phyloP scores from a whole-genome alignment of 1,140 invertebrate genomes.

The Diuraphis noxia region DNA sequence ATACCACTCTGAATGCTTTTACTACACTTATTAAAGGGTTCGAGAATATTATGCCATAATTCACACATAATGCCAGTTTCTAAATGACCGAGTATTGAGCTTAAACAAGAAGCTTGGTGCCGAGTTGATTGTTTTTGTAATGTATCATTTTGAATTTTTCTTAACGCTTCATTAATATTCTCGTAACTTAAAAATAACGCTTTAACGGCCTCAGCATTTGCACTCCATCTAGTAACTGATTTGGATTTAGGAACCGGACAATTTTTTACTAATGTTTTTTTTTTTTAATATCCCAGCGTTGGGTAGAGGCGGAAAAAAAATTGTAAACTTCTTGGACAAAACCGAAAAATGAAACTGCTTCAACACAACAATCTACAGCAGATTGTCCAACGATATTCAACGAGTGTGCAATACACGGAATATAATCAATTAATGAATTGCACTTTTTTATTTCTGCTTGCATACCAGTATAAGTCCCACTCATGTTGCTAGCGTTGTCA shows the following conservation, averaged over 20 bases:
- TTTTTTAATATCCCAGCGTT: constrained; percentile 17
- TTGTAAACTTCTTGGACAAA: constrained; percentile 41
- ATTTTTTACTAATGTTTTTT: background rate
- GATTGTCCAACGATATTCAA: constrained; percentile 30
- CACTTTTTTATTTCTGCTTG: constrained; percentile 58
- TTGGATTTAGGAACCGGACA: constrained; percentile 3
- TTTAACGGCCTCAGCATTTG: background rate
- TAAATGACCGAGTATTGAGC: background rate
- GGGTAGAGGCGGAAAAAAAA: constrained; percentile 35
- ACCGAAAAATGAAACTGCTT: constrained; percentile 44
- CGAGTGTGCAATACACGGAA: constrained; percentile 40
- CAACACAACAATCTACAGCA: constrained; percentile 21
- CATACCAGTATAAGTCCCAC: constrained; percentile 56
- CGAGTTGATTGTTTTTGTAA: constrained; percentile 28
- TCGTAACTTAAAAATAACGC: constrained; percentile 6
- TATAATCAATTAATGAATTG: constrained; percentile 9
- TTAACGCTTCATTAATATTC: constrained; percentile 38
- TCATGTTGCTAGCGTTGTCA: constrained; percentile 56
- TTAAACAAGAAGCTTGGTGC: constrained; percentile 31
- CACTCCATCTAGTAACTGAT: constrained; percentile 18
- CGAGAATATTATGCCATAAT: constrained; percentile 34
- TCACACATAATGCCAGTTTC: constrained; percentile 23
- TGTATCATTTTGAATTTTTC: constrained; percentile 44
- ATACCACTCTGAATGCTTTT: background rate
- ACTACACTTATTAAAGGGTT: constrained; percentile 44